Conservation (phyloP, 1,140 invertebrate species). For the Pararge aegeria region DNA sequence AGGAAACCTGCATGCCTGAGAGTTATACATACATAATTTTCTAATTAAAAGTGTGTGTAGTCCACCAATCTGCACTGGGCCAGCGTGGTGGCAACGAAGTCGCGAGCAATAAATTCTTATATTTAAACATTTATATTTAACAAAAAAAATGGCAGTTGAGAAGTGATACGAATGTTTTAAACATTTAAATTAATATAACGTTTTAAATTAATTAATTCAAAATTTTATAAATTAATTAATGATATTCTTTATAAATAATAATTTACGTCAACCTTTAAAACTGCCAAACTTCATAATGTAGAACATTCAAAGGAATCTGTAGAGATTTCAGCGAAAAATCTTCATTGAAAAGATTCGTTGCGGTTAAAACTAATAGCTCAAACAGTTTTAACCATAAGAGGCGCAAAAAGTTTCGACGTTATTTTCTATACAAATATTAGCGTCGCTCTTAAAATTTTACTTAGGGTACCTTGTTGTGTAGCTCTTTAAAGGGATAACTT, state of each 20-base stretch:
- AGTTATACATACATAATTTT: too few relatives aligned
- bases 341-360: background rate
- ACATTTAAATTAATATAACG: too few relatives aligned
- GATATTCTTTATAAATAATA: background rate
- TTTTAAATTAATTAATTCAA: too few relatives aligned
- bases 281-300: background rate
- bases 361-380: background rate
- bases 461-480: background rate
- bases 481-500: too few relatives aligned
- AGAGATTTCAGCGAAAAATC: background rate
- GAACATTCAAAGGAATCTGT: background rate
- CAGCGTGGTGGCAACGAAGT: too few relatives aligned
- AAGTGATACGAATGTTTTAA: too few relatives aligned
- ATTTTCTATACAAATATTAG: background rate
- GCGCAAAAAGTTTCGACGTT: background rate
- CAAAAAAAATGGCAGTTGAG: too few relatives aligned
- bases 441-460: background rate
- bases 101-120: too few relatives aligned
- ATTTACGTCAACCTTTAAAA: background rate
- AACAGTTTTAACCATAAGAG: background rate
- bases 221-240: background rate
- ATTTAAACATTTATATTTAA: too few relatives aligned
- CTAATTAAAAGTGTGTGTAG: too few relatives aligned
- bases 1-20: too few relatives aligned
- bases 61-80: too few relatives aligned